Conservation (phyloP, 53 echinoderm and acorn worm species). For the Arbacia lixula region DNA sequence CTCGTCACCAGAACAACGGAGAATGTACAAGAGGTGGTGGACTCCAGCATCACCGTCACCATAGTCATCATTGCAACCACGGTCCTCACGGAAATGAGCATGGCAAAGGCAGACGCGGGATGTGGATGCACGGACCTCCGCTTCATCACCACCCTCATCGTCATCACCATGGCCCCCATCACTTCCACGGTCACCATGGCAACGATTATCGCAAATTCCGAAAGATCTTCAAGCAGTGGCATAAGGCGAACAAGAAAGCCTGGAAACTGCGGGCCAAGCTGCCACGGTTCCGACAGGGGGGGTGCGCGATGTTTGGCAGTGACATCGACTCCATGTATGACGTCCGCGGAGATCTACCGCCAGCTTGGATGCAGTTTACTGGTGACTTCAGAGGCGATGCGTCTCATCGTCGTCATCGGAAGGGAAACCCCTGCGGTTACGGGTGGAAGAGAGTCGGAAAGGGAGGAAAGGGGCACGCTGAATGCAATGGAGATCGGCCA, state of each 20-base stretch:
- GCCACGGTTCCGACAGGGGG: neutral
- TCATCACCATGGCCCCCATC: too few species aligned
- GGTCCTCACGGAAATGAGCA: too few species aligned
- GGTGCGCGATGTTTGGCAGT: neutral
- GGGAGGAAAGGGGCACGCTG: too few species aligned
- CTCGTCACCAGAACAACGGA: neutral
- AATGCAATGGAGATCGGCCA: too few species aligned
- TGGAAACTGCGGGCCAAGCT: neutral
- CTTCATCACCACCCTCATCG: too few species aligned
- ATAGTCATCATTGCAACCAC: neutral
- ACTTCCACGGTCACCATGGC: neutral
- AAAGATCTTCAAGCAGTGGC: conserved; percentile 22
- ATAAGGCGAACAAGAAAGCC: neutral
- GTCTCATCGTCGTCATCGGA: neutral
- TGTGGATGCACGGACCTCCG: conserved; percentile 8
- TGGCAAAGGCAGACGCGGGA: too few species aligned
- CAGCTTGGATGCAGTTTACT: neutral
- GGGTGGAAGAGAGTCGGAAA: too few species aligned
- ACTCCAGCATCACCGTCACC: too few species aligned
- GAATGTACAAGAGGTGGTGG: neutral
- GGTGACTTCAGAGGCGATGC: neutral
- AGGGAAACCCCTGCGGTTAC: too few species aligned
- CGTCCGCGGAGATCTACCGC: neutral
- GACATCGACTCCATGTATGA: neutral
- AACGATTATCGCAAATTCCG: neutral